A percentile compares a stretch with the other conserved stretches of the same genome.
phyloP scores from a whole-genome alignment of 2,113 vertebrate genomes.

The Polypterus bichir region DNA sequence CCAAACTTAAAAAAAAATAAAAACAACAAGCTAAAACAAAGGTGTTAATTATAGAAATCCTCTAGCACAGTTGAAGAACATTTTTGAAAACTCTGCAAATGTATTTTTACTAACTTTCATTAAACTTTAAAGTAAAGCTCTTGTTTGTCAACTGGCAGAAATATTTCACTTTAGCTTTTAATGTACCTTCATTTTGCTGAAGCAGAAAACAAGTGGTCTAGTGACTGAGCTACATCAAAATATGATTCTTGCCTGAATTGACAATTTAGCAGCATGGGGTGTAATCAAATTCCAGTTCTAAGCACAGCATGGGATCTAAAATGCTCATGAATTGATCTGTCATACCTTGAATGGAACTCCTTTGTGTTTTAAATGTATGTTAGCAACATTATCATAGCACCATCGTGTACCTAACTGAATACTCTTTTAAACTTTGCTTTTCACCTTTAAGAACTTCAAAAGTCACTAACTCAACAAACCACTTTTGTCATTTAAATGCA shows the following conservation, averaged over 20 bases:
- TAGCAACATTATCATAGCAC: slow-evolving; percentile 3
- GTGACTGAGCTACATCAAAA: slow-evolving; percentile 11
- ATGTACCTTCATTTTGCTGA: neutral
- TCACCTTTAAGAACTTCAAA: no score
- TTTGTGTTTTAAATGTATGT: slow-evolving; percentile 5
- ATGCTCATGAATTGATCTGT: slow-evolving; percentile 8
- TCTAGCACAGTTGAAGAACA: neutral
- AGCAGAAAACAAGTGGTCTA: slow-evolving; percentile 9
- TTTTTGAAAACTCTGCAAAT: neutral
- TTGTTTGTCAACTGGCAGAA: neutral
- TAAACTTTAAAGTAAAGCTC: no score
- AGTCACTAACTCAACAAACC: no score
- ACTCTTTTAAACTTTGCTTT: no score
- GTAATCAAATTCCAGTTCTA: slow-evolving; percentile 6
- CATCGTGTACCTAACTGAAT: no score
- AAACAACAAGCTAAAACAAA: no score
- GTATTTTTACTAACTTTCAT: no score
- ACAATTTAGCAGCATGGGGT: slow-evolving; percentile 5
- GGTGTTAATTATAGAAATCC: slow-evolving; percentile 3
- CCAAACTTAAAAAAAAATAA: no score
- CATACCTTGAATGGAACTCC: slow-evolving; percentile 7
- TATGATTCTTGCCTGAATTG: slow-evolving; percentile 1
- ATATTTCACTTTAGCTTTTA: slow-evolving; percentile 7
- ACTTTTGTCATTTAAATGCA: no score
- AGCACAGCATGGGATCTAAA: slow-evolving; percentile 6